phyloP scores from a whole-genome alignment of 2,113 vertebrate genomes.

The Telmatochromis brichardi region DNA sequence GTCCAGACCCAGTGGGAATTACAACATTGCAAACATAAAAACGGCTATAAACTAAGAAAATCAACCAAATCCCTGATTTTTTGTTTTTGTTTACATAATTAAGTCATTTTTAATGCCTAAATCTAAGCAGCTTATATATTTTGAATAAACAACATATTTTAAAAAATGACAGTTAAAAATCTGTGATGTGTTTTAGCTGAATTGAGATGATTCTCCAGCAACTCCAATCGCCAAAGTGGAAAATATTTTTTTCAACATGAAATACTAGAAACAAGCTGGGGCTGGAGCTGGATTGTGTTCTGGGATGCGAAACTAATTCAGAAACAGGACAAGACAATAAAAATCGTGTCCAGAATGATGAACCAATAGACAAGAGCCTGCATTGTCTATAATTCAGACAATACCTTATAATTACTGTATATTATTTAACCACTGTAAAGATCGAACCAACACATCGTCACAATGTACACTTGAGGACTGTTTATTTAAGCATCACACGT shows the following conservation, averaged over 20 bases:
- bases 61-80: neutral
- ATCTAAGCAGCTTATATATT: rapidly evolving
- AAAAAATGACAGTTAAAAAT: neutral
- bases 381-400: neutral
- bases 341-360: neutral
- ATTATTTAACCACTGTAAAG: neutral
- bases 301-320: neutral
- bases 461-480: neutral
- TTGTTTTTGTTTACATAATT: rapidly evolving
- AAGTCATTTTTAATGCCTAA: neutral
- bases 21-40: neutral
- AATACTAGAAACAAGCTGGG: rapidly evolving
- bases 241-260: neutral
- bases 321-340: neutral
- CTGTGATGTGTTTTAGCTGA: neutral
- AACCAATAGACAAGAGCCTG: neutral
- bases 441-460: neutral
- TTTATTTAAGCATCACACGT: neutral
- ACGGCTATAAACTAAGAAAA: neutral
- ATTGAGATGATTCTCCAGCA: rapidly evolving
- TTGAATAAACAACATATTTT: neutral
- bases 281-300: neutral
- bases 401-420: neutral
- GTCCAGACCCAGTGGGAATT: neutral
- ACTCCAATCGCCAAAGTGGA: neutral